Evolutionary conservation across 2,797 vertebrate genomes (phyloP).

Genomic region (Hyperoplus lanceolatus): DNA sequence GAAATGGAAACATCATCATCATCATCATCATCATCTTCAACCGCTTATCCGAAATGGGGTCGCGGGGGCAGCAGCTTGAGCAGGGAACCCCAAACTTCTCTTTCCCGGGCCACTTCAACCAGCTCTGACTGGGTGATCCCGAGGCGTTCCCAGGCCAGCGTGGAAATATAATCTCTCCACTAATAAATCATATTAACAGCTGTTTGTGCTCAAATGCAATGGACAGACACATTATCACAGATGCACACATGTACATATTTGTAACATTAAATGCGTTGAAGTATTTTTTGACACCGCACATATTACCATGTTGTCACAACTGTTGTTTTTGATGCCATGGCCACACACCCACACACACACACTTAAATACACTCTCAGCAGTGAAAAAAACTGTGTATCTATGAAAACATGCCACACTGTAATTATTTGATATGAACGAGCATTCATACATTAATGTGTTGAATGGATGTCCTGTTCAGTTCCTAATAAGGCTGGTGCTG

Average conservation of each 20-base stretch:
- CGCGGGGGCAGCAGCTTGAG: too few species aligned
- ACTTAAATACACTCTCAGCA: background rate
- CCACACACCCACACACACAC: conserved; percentile 25
- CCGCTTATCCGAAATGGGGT: too few species aligned
- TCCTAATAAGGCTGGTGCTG: conserved; percentile 6
- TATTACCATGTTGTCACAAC: background rate
- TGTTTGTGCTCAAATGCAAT: background rate
- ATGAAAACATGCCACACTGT: conserved; percentile 2
- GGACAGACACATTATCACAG: background rate
- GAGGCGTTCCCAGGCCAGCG: too few species aligned
- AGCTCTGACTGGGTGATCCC: too few species aligned
- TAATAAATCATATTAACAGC: background rate
- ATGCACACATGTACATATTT: conserved; percentile 6
- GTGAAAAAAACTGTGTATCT: background rate
- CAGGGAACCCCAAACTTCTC: too few species aligned
- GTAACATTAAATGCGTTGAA: conserved; percentile 21
- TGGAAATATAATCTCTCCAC: too few species aligned
- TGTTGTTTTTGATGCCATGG: conserved; percentile 15
- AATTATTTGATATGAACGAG: conserved; percentile 6
- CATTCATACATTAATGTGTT: conserved; percentile 1
- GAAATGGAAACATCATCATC: background rate
- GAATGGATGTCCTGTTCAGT: conserved; percentile 20
- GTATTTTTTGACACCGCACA: conserved; percentile 7
- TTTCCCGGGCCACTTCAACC: too few species aligned
- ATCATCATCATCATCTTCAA: too few species aligned